phyloP scores from a whole-genome alignment of 1,140 invertebrate species.

The Aradophagus sp. region DNA sequence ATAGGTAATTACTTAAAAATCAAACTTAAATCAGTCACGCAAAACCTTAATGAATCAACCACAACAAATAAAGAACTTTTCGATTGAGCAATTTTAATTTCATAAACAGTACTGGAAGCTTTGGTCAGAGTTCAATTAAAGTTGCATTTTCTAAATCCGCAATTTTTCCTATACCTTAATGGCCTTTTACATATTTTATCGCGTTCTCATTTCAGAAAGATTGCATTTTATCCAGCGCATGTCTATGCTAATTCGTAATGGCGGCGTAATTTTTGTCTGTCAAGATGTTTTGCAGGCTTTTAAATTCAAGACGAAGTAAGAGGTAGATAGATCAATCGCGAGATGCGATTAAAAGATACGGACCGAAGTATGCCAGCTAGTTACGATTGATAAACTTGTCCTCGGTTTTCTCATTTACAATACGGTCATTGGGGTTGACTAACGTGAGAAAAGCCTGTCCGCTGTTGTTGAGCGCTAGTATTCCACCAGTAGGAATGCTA shows the following conservation, averaged over 20 bases:
- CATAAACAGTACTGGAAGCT: no score
- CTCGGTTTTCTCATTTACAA: conserved; percentile 56
- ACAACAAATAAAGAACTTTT: no score
- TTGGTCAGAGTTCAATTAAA: no score
- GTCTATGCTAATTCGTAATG: conserved; percentile 19
- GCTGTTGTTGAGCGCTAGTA: conserved; percentile 33
- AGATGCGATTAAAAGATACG: conserved; percentile 51
- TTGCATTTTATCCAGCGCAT: conserved; percentile 13
- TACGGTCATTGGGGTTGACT: conserved; percentile 54
- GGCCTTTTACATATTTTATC: no score
- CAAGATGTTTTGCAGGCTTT: conserved; percentile 31
- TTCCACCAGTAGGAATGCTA: conserved; percentile 27
- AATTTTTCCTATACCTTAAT: no score
- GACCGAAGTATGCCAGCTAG: conserved; percentile 10
- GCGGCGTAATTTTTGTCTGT: conserved; percentile 28
- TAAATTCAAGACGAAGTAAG: conserved; percentile 29
- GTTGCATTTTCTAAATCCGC: no score
- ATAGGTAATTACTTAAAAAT: no score
- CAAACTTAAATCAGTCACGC: no score
- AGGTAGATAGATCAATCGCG: conserved; percentile 44
- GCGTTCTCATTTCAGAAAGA: no score
- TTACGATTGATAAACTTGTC: conserved; percentile 55
- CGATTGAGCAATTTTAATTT: no score
- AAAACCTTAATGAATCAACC: no score
- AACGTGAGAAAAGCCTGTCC: conserved; percentile 51